Evolutionary conservation across 2,113 vertebrate genomes (phyloP).

Genomic region (Gymnobelideus leadbeateri): DNA sequence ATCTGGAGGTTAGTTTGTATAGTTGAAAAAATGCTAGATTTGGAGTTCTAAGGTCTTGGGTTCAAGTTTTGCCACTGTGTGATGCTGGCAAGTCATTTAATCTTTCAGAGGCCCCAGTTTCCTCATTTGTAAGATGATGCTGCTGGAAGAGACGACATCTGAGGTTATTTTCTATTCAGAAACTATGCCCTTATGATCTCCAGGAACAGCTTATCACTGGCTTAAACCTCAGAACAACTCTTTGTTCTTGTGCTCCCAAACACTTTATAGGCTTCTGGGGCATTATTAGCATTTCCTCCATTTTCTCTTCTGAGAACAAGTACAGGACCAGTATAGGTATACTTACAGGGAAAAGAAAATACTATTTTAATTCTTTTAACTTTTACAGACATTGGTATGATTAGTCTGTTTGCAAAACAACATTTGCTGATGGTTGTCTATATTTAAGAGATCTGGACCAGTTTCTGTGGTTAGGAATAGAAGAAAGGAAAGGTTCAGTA

Average conservation of each 20-base stretch:
- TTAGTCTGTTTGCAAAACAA: slow-evolving; percentile 19
- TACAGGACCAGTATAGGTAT: background rate
- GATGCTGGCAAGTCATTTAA: background rate
- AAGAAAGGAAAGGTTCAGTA: background rate
- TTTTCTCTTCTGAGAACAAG: background rate
- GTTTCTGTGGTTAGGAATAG: background rate
- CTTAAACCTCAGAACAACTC: background rate
- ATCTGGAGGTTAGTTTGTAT: background rate
- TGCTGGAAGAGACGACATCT: background rate
- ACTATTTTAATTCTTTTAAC: background rate
- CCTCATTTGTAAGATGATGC: background rate
- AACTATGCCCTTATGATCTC: background rate
- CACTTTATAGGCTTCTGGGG: no score
- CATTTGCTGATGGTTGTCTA: background rate
- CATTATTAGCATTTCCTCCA: slow-evolving; percentile 4
- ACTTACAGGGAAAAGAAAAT: background rate
- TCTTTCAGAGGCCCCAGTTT: background rate
- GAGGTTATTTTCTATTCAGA: background rate
- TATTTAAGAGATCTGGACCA: background rate
- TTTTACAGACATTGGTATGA: background rate
- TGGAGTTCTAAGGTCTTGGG: background rate
- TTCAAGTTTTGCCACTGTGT: background rate
- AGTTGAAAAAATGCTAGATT: background rate
- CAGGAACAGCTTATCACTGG: background rate
- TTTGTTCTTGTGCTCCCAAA: background rate